phyloP scores from a whole-genome alignment of 2,113 vertebrate species.

The Sinocyclocheilus grahami region DNA sequence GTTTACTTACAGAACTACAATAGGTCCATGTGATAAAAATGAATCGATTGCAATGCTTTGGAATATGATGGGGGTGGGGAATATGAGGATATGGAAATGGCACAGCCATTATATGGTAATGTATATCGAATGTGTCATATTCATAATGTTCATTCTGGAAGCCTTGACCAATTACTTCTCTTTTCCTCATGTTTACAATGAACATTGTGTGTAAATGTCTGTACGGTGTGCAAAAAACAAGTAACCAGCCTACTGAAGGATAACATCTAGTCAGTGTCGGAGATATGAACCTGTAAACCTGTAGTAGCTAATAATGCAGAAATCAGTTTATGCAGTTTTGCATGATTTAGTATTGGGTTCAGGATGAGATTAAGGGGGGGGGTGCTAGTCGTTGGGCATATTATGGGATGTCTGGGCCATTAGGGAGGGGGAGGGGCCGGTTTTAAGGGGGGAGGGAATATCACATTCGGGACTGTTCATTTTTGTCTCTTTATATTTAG shows the following conservation, averaged over 20 bases:
- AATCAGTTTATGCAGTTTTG: slow-evolving; percentile 18
- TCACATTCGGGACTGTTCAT: slow-evolving; percentile 69
- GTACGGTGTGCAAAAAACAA: neutral
- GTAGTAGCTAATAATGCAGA: neutral
- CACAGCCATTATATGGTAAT: too few relatives aligned
- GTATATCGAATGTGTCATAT: too few relatives aligned
- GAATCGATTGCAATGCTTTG: neutral
- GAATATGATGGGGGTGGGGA: neutral
- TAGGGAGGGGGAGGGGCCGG: too few relatives aligned
- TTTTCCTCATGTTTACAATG: slow-evolving; percentile 4
- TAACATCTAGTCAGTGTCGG: neutral
- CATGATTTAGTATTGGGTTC: slow-evolving; percentile 20
- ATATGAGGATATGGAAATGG: neutral
- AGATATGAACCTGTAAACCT: neutral
- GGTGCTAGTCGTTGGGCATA: slow-evolving; percentile 59
- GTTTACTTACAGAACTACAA: neutral
- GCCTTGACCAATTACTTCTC: neutral
- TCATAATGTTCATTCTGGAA: neutral
- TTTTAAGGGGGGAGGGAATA: too few relatives aligned
- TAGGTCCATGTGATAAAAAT: neutral
- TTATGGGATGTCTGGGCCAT: slow-evolving; percentile 76
- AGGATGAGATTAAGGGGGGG: slow-evolving; percentile 42
- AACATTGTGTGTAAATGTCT: neutral
- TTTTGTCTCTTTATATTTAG: slow-evolving; percentile 45
- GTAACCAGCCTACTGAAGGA: neutral